Conservation (phyloP, 2,797 vertebrate species). For the Pantherophis vulpinus region DNA sequence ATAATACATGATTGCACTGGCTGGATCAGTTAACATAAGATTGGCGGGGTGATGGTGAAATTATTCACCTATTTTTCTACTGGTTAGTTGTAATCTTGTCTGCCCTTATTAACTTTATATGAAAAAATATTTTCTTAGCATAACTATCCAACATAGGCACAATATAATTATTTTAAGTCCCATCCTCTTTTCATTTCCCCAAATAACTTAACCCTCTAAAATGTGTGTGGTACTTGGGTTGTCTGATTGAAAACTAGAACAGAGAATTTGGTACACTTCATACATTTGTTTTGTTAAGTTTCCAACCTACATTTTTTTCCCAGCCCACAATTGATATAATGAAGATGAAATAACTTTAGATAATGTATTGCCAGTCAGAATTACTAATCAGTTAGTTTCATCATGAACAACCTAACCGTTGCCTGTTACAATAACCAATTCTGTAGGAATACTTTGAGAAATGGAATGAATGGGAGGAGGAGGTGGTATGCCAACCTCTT, state of each 20-base stretch:
- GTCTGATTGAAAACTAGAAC: neutral
- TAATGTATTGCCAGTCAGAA: neutral
- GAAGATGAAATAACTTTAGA: neutral
- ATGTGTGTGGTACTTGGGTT: neutral
- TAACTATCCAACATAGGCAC: neutral
- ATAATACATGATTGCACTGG: neutral
- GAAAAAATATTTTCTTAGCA: neutral
- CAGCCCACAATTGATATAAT: neutral
- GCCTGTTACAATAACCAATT: neutral
- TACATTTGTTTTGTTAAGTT: neutral
- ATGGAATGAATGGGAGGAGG: neutral
- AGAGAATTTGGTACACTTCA: neutral
- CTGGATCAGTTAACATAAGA: neutral
- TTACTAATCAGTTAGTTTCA: neutral
- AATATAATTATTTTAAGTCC: neutral
- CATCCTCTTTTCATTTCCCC: neutral
- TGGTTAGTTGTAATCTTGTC: neutral
- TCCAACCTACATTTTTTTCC: neutral
- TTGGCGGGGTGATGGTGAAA: neutral
- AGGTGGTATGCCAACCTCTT: neutral
- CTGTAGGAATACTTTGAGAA: neutral
- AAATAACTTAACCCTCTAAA: neutral
- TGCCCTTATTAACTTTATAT: neutral
- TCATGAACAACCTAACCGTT: neutral
- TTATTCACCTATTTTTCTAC: neutral